Evolutionary conservation across 2,113 vertebrate genomes (phyloP), one percentile per base, ranked within the genome.

Genomic region (Ploceus nigricollis): DNA sequence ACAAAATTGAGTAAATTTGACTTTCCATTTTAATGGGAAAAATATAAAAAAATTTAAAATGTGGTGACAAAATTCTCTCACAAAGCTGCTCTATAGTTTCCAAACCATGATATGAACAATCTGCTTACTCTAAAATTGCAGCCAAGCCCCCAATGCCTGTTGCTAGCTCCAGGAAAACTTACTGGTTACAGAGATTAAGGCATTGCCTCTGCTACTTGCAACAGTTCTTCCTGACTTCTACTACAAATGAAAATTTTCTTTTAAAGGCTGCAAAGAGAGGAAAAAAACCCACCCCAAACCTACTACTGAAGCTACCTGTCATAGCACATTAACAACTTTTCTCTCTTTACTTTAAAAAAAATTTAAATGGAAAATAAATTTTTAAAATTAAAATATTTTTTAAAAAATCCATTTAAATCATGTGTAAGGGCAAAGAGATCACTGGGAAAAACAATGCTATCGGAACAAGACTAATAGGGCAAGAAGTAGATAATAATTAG

Each of bases 271-370:
- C 8, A 28, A 76, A 71, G 4, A 27, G 3, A 58, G 6, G 15
- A 0, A 21, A 65, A 51, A 60, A 9, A 2, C 2, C 6, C 0
- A 42, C 13, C 3, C 7, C 21, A 72, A 50, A 65, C 5, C 9
- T 80, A 11, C 33, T 53, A 14, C 28, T 30, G 19, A 93, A 27
- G 18, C 40, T 77, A 30, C 12, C 35, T 54, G 13, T 11, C 31
- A 53, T 3, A 40, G 48, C 9, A 76, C 82, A 39, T 39, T 33
- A 56, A 10, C 14, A 31, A 3, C 7, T 16, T 44, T 39, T 48
- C 42, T 37, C 2, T 53, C 9, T 47, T 45, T 45, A 33, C 2
- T 47, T 35, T 8, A 35, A 80, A 56, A 25, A 54, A 20, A 64
- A 5, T 51, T 11, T 30, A 53, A 58, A 13, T 4, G 3, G 24